A percentile compares a stretch with the other conserved stretches of the same genome.
Evolutionary conservation across 2,888 invertebrate species (phyloP).

Genomic region (Pharmacophagus antenor): DNA sequence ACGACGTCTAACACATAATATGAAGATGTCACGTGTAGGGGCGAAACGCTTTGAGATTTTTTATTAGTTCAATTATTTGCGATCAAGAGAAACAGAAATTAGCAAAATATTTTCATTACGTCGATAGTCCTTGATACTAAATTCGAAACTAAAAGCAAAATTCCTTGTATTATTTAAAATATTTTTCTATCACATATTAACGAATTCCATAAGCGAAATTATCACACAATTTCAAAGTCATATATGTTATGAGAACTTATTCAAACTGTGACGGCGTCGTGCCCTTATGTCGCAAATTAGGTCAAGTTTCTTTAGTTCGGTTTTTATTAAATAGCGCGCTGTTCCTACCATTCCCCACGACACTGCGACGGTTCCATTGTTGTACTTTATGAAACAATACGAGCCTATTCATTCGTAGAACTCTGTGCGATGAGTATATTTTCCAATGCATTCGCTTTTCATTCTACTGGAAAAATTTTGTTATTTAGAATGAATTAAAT

Average conservation of each 20-base stretch:
- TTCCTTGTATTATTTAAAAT: background rate
- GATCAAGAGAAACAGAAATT: no score
- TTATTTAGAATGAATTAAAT: background rate
- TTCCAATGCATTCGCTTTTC: constrained; percentile 4
- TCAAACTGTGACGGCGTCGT: background rate
- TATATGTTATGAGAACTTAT: background rate
- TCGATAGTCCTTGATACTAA: no score
- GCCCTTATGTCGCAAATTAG: constrained; percentile 4
- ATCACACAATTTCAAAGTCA: background rate
- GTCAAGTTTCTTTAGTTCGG: constrained; percentile 18
- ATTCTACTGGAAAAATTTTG: background rate
- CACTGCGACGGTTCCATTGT: constrained; percentile 20
- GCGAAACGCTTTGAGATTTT: no score
- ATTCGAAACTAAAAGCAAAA: no score
- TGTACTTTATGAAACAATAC: constrained; percentile 24
- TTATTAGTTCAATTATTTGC: no score
- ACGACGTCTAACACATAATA: no score
- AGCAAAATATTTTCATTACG: no score
- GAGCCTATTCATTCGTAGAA: constrained; percentile 9
- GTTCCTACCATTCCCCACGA: constrained; percentile 6
- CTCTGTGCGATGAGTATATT: constrained; percentile 7
- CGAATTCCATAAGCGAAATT: background rate
- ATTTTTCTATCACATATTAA: background rate
- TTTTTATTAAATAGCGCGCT: constrained; percentile 17
- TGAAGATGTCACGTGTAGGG: no score